Base-by-base conservation (phyloP, 2,888 invertebrate genomes). In the Idaea dimidiata region DNA sequence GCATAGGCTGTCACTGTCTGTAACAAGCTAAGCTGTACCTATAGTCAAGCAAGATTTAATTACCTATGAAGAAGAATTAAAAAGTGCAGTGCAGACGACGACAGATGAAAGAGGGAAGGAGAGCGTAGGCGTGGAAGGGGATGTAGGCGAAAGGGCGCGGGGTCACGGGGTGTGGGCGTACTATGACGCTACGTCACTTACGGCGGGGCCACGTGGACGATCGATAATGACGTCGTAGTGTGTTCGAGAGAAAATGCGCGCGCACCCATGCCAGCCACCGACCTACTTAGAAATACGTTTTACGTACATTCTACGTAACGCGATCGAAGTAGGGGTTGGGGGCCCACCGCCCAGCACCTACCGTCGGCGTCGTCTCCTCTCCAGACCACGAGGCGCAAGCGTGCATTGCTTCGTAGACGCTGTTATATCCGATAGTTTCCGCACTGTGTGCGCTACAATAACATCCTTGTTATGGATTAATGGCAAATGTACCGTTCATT, bases 131-230 rank as follows among this genome's bases (percentile, higher is more conserved):
- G 72, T 66, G 71, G 62, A 59, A 66, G 62, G 53, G 62, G 64
- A 65, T 68, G 73, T 61, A 66, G 75, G 65, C 63, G 66, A 63
- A 69, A 65, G 59, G 64, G 62, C 61, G 66, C 57, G 72, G 71
- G 72, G 72, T 79, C 76, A 69, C 76, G 73, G 75, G 78, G 79
- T 72, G 72, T 72, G 75, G 83, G 84, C 77, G 82, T 87, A 87
- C 84, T 86, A 89, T 80, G 78, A 72, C 78, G 76, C 89, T 91
- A 91, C 91, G 92, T 91, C 90, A 91, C 83, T 86, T 81, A 88
- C 88, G 90, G 89, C 87, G 90, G 91, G 89, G 90, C 90, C 87
- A 91, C 90, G 90, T 90, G 91, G 85, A 63, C 87, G 89, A 92
- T 93, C 93, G 87, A 92, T 92, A 91, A 80, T 91, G 91, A 91